Evolutionary conservation across 2,888 invertebrate species (phyloP), one percentile per base, ranked within the genome.

Genomic region (Drosophila formosana): DNA sequence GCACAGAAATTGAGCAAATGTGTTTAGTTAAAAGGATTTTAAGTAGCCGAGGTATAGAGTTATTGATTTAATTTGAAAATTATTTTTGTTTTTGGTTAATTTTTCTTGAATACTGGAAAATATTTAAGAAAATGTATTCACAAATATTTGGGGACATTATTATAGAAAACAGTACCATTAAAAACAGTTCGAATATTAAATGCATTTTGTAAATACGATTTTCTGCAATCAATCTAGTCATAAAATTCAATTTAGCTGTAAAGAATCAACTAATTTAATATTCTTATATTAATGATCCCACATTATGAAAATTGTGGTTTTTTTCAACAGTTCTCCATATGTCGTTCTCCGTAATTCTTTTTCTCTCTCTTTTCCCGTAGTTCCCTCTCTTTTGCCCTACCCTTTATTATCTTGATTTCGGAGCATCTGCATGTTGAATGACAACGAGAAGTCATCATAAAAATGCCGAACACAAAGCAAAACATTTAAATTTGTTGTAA

Each of bases 401-500:
- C 28, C 28, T n/a, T 5, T 13, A n/a, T 46, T 34, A 26, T 7
- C 37, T 26, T 37, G 23, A 25, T 46, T 25, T 18, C 1, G 18
- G 11, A 8, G 13, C n/a, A 55, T 58, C 74, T 76, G 56, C 75
- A 78, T 76, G 60, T 73, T 73, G 68, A 50, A 57, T 50, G 63
- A 46, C 75, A 70, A 46, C 11, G 51, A 74, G 47, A 66, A 78
- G 74, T 56, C 64, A 67, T 64, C 85, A 82, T 85, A 88, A 89
- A 90, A 88, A 84, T 84, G 72, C 78, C 84, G 50, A 75, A 73
- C 77, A 56, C 72, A 75, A 69, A 60, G 62, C 72, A 60, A 74
- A 87, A 82, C 90, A 89, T 89, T 88, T 83, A 84, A 90, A 90
- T 89, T 85, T 88, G 82, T 83, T 84, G 82, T 80, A 88, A 90